These are phyloP conservation scores for Oplegnathus fasciatus DNA, from an alignment of 2,113 vertebrate genomes.

Conservation along the genomic window DNA sequence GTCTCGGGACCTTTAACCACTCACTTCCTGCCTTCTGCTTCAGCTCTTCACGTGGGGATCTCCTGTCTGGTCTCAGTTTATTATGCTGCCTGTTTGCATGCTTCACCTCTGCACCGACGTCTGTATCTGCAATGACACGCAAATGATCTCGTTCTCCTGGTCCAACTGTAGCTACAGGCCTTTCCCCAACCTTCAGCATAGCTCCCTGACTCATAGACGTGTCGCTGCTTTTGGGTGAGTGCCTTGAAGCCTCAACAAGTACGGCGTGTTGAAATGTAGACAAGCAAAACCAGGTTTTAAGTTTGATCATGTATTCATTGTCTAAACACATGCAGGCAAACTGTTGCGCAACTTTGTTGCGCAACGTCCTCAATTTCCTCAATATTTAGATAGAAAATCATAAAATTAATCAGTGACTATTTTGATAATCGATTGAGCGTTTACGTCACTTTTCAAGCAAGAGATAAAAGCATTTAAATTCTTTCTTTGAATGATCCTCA, in stretches of 20 bases:
- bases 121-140: slow-evolving; percentile 41
- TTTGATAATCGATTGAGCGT: too few relatives aligned
- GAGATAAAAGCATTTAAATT: too few relatives aligned
- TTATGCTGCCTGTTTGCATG: slow-evolving; percentile 39
- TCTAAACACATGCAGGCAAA: slow-evolving; percentile 33
- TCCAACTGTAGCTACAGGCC: slow-evolving; percentile 36
- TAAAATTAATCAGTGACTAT: too few relatives aligned
- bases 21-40: slow-evolving; percentile 59
- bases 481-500: too few relatives aligned
- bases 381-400: too few relatives aligned
- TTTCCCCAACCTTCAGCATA: slow-evolving; percentile 1
- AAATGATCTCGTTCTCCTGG: slow-evolving; percentile 62
- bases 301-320: background rate
- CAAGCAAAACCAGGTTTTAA: slow-evolving; percentile 54
- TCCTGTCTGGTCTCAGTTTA: slow-evolving; percentile 51
- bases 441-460: background rate
- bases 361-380: background rate
- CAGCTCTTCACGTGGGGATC: slow-evolving; percentile 39
- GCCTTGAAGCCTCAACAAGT: slow-evolving; percentile 10
- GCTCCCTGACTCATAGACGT: slow-evolving; percentile 29
- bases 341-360: slow-evolving; percentile 9
- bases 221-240: background rate
- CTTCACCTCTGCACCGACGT: slow-evolving; percentile 24
- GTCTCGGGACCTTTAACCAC: slow-evolving; percentile 15
- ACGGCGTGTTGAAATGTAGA: slow-evolving; percentile 28